phyloP scores from a whole-genome alignment of 2,888 invertebrate genomes.

The Calameuta pallipes region DNA sequence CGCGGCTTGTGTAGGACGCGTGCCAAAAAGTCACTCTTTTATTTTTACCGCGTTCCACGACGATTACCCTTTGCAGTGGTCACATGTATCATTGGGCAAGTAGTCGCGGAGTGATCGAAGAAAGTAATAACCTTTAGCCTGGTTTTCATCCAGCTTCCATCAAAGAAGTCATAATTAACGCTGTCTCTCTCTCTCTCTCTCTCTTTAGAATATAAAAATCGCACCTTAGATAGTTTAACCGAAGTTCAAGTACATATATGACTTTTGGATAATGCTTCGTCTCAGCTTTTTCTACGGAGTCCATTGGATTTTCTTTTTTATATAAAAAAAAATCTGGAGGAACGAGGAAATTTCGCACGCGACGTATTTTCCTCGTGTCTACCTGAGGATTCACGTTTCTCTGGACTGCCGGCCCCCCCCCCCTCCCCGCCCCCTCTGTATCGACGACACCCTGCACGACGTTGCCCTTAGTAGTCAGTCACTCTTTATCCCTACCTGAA shows the following conservation, averaged over 20 bases:
- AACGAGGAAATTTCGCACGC: neutral
- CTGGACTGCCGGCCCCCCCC: no score
- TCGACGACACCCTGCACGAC: conserved; percentile 17
- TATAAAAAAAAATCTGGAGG: neutral
- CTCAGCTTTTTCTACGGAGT: neutral
- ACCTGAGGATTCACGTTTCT: neutral
- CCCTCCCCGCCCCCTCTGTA: neutral
- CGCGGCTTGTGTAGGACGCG: neutral
- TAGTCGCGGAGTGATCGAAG: neutral
- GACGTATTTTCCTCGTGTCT: neutral
- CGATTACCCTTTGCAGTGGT: neutral
- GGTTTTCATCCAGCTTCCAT: neutral
- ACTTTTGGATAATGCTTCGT: neutral
- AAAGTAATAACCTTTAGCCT: neutral
- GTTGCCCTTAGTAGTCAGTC: conserved; percentile 11
- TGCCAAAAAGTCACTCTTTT: neutral
- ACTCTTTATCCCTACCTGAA: conserved; percentile 21
- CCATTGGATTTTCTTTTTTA: neutral
- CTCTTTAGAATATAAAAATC: neutral
- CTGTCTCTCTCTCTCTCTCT: neutral
- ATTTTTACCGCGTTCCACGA: neutral
- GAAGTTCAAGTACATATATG: neutral
- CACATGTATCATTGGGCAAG: neutral
- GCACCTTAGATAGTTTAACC: neutral
- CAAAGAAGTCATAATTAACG: neutral